These are phyloP conservation scores for Mesembrinibis cayennensis DNA, from an alignment of 2,113 vertebrate species.

Conservation along the genomic window DNA sequence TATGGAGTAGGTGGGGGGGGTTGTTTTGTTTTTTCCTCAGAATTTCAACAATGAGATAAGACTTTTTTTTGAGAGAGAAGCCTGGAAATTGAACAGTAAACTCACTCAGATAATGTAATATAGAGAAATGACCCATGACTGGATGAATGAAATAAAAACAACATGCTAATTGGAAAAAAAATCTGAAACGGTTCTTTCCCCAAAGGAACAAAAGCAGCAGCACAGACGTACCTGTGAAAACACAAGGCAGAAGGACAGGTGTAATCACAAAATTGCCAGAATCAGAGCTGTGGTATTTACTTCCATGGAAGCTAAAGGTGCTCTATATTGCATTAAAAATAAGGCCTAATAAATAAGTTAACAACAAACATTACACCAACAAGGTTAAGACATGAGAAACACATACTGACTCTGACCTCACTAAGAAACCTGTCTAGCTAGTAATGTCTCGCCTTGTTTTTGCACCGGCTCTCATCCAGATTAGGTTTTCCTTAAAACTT, in stretches of 20 bases:
- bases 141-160: neutral
- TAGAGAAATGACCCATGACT: neutral
- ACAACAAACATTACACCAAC: neutral
- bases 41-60: neutral
- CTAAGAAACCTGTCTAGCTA: neutral
- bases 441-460: fast-evolving
- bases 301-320: neutral
- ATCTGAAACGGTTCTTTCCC: neutral
- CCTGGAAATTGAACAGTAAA: neutral
- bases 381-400: neutral
- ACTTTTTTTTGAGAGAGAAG: neutral
- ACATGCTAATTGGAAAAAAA: neutral
- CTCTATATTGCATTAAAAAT: neutral
- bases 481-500: neutral
- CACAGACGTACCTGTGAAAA: neutral
- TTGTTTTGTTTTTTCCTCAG: neutral
- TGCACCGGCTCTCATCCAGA: neutral
- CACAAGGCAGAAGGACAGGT: neutral
- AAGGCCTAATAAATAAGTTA: neutral
- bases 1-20: neutral
- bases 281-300: neutral
- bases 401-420: neutral
- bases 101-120: neutral
- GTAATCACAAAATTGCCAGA: neutral
- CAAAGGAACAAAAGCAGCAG: neutral